A percentile compares a stretch with the other conserved stretches of the same genome.
These are phyloP conservation scores for Cossypha dichroa DNA, from an alignment of 2,797 vertebrate genomes.

Conservation along the genomic window DNA sequence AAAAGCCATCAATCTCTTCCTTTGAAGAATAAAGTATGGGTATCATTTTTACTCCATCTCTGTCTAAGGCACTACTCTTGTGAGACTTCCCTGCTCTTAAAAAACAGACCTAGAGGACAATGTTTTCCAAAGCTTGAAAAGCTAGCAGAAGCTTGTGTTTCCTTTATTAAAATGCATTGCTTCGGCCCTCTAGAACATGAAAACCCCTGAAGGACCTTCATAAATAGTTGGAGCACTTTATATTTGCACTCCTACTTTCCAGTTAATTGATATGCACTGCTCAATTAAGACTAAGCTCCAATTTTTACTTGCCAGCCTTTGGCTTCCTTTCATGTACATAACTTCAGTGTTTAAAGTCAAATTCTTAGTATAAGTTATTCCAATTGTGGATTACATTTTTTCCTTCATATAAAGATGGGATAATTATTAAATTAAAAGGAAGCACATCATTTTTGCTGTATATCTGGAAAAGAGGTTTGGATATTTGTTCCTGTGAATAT, in stretches of 20 bases:
- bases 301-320: background rate
- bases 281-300: background rate
- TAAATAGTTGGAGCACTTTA: background rate
- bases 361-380: background rate
- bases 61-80: background rate
- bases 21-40: background rate
- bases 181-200: background rate
- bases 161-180: background rate
- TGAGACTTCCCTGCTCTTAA: background rate
- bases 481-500: background rate
- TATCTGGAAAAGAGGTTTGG: background rate
- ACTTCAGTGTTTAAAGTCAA: background rate
- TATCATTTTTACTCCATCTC: background rate
- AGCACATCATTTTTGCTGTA: fast-evolving
- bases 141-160: background rate
- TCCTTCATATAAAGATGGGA: background rate
- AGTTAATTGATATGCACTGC: background rate
- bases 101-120: background rate
- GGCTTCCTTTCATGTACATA: background rate
- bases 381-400: background rate
- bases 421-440: background rate
- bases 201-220: background rate
- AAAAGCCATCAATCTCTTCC: background rate
- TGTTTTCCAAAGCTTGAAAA: background rate
- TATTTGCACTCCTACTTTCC: background rate